Evolutionary conservation across 2,113 vertebrate genomes (phyloP), one percentile per base, ranked within the genome.

Genomic region (Amphiprion percula): DNA sequence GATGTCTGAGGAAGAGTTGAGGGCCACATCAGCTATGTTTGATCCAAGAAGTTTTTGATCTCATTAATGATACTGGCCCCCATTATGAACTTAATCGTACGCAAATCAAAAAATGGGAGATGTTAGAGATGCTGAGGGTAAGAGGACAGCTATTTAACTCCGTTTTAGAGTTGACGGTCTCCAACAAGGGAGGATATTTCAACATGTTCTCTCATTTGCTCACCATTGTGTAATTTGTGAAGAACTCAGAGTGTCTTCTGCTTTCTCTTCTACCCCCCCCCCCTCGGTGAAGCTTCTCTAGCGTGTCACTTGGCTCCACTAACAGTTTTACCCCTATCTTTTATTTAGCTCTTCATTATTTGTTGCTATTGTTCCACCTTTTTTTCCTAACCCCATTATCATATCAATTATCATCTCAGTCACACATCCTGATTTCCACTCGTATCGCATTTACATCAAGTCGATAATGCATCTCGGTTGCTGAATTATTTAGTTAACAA

Each of bases 401-500:
- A 92, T 93, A 94, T 93, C 93, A 94, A 94, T 94, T 94, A 92
- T 92, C 91, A 84, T 93, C 90, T 92, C 89, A 89, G 88, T 93
- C 95, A 92, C 91, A 91, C 83, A 90, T 91, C 80, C 80, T 71
- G 85, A 90, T 93, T 93, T 89, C 91, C 90, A 90, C 91, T 94
- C 94, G 86, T 89, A 90, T 90, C 83, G 90, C 87, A 93, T 94
- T 92, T 93, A 84, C 89, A 82, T 95, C 92, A 95, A 93, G 91
- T 83, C 78, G 80, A 92, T 94, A 94, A 94, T 95, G 95, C 93
- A 92, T 82, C 87, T 74, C 39, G 65, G 53, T 66, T 74, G 19
- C 82, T 94, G 84, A 93, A 95, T 94, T 93, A 95, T 95, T 95
- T 88, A 95, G 77, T 63, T 56, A 91, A 93, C 92, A 94, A 93